Evolutionary conservation across 2,888 invertebrate species (phyloP), one percentile per base, ranked within the genome.

Genomic region (Protonemura montana): DNA sequence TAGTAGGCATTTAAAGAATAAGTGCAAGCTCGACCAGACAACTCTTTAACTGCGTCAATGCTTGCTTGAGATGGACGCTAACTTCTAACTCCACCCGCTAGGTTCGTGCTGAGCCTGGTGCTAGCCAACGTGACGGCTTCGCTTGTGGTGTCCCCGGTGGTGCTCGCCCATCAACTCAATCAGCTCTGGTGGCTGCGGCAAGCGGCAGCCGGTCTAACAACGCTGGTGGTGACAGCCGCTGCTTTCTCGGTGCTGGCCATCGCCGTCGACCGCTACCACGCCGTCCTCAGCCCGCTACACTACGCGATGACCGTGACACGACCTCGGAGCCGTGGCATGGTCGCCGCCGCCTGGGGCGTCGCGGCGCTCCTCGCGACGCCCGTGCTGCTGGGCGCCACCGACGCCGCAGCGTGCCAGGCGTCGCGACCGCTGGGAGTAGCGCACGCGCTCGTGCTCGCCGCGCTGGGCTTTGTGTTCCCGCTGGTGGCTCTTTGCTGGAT

Each of bases 211-310:
- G 91, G 92, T 83, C 88, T 92, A 81, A 91, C 91, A 87, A 92
- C 91, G 78, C 89, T 92, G 0, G 90, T 92, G 25, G 91, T 92
- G 77, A 91, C 92, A 26, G 92, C 92, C 7, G 91, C 92, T 85
- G 92, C 92, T 82, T 91, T 92, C 87, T 92, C 93, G 7, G 90
- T 93, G 26, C 90, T 92, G 7, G 91, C 92, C 85, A 92, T 93
- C 85, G 92, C 92, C 16, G 90, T 92, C 42, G 93, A 93, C 90
- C 90, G 93, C 86, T 92, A 92, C 89, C 91, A 91, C 88, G 93
- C 93, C 6, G 92, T 93, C 28, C 92, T 92, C 26, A 91, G 91
- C 29, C 93, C 93, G 0, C 90, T 93, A 6, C 93, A 93, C 89
- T 93, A 93, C 90, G 91, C 91, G 87, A 92, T 92, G 91, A 91